A percentile compares a stretch with the other conserved stretches of the same genome.
phyloP scores from a whole-genome alignment of 2,113 vertebrate genomes.

The Ovibos moschatus region DNA sequence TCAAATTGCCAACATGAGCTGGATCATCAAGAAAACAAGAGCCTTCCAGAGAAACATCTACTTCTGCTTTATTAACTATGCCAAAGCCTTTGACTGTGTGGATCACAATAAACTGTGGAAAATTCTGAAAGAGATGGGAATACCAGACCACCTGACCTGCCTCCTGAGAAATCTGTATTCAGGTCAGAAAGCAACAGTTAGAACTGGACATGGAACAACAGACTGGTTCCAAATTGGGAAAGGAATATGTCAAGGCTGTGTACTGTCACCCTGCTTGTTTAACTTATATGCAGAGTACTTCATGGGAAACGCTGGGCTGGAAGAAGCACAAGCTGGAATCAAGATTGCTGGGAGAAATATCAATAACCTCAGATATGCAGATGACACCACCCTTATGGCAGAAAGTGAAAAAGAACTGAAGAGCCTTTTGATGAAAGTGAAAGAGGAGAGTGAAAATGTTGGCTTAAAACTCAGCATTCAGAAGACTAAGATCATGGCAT shows the following conservation, averaged over 20 bases:
- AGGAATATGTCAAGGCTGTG: neutral
- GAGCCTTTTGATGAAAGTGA: neutral
- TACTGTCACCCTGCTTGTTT: neutral
- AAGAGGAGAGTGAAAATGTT: neutral
- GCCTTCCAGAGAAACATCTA: neutral
- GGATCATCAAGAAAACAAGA: neutral
- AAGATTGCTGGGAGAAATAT: accelerated
- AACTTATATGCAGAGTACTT: neutral
- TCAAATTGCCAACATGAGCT: neutral
- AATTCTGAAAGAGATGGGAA: neutral
- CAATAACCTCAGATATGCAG: neutral
- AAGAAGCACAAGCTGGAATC: neutral
- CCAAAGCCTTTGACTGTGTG: neutral
- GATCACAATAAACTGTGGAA: neutral
- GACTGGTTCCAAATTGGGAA: neutral
- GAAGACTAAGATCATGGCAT: neutral
- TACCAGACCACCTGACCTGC: neutral
- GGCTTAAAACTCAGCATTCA: neutral
- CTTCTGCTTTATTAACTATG: neutral
- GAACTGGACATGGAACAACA: neutral
- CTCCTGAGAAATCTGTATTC: neutral
- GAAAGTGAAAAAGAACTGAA: neutral
- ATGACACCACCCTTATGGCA: neutral
- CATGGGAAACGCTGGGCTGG: neutral
- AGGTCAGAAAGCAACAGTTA: neutral